Evolutionary conservation across 2,888 invertebrate genomes (phyloP), one percentile per base, ranked within the genome.

Genomic region (Amblyjoppa proteus): DNA sequence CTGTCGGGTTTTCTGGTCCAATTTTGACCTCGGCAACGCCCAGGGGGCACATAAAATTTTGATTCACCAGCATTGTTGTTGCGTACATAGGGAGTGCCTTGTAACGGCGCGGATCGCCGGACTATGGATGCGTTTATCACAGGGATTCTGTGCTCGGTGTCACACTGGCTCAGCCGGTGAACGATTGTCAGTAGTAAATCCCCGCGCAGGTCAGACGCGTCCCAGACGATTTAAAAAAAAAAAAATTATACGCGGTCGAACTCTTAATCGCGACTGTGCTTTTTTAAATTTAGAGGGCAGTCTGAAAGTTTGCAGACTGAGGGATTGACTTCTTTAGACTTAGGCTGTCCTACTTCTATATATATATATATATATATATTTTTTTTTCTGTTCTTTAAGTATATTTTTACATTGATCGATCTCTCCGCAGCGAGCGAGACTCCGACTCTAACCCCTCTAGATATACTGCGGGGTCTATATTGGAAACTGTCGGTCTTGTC

Each of bases 21-120:
- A 69, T 75, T 81, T 75, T 81, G 69, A 75, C 61, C 31, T 31
- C 69, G 69, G 7, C 25, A 31, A 34, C 31, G 77, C 84, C 71
- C 80, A 49, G 16, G 73, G 66, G 84, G 13, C 38, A 68, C 68
- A 61, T 84, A 41, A 81, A 84, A 58, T 81, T 76, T 77, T 77
- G 51, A 84, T 81, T 84, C 68, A 68, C 71, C 76, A 51, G 69
- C 66, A 53, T 45, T 80, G 61, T 58, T 38, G n/a, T 49, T 58
- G 45, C 53, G 9, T 61, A 64, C 31, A 75, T 20, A 16, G 16
- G 64, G 16, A 34, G 16, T 34, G n/a, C 31, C 31, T 64, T 64
- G 31, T 7, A 64, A 13, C 16, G 31, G 16, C 31, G 31, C 2
- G 16, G 64, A 64, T 31, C 58, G 16, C 16, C 16, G 16, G 0